Evolutionary conservation across 2,113 vertebrate genomes (phyloP).

Genomic region (Spea bombifrons): DNA sequence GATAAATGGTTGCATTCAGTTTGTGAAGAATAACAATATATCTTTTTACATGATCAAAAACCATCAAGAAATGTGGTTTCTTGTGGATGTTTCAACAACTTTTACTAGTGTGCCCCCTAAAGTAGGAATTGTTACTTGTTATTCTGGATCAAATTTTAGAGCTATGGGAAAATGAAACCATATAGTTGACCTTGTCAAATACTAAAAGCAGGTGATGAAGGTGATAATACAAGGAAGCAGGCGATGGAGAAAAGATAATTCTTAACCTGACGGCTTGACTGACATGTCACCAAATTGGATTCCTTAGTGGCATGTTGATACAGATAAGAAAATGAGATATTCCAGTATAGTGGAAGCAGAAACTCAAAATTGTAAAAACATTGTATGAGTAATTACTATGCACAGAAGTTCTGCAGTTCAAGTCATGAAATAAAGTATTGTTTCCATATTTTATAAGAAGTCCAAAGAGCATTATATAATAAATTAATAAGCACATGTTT

Average conservation of each 20-base stretch:
- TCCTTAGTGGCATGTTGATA: slow-evolving; percentile 39
- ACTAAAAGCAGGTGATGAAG: slow-evolving; percentile 31
- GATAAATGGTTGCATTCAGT: too few relatives aligned
- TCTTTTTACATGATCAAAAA: too few relatives aligned
- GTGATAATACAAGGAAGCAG: slow-evolving; percentile 41
- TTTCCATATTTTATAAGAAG: slow-evolving; percentile 5
- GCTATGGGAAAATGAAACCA: slow-evolving; percentile 34
- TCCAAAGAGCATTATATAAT: neutral
- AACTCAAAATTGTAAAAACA: slow-evolving; percentile 10
- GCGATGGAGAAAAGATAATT: slow-evolving; percentile 25
- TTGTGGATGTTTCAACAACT: neutral
- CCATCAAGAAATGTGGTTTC: too few relatives aligned
- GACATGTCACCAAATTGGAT: slow-evolving; percentile 46
- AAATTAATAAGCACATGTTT: too few relatives aligned
- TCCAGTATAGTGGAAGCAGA: slow-evolving; percentile 16
- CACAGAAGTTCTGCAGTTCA: slow-evolving; percentile 16
- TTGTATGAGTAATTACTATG: slow-evolving; percentile 33
- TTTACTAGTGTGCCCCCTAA: neutral
- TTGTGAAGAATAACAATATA: too few relatives aligned
- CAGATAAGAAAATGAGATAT: slow-evolving; percentile 35
- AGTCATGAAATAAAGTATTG: slow-evolving; percentile 4
- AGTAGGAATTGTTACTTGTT: slow-evolving; percentile 30
- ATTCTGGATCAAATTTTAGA: slow-evolving; percentile 27
- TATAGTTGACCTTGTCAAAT: slow-evolving; percentile 43
- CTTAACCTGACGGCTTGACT: slow-evolving; percentile 40